Conservation (phyloP, 2,888 invertebrate genomes). For the Calliphora vomitoria region DNA sequence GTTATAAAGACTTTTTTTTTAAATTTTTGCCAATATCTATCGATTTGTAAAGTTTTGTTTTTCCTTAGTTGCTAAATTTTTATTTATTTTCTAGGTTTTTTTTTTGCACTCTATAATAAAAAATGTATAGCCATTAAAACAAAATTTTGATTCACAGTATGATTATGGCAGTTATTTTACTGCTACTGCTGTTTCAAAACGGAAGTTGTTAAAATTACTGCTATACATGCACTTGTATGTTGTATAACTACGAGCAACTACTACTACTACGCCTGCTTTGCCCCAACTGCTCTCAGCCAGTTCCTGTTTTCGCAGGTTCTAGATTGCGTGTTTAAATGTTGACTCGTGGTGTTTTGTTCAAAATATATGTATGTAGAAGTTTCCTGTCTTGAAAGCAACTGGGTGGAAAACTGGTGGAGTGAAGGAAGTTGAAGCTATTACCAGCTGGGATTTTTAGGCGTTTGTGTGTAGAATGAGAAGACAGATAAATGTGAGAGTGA, state of each 20-base stretch:
- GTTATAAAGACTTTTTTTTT: not conserved
- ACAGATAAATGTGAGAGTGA: conserved; percentile 20
- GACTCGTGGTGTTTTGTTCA: conserved; percentile 16
- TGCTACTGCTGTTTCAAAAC: conserved; percentile 30
- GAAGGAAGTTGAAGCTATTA: not conserved
- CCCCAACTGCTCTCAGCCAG: not conserved
- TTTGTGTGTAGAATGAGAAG: not conserved
- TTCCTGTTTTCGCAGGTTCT: not conserved
- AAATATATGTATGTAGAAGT: conserved; percentile 14
- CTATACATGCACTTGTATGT: conserved; percentile 65
- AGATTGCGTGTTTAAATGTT: conserved; percentile 57
- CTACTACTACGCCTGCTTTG: conserved; percentile 13
- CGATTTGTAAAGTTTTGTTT: conserved; percentile 20
- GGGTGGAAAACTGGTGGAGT: conserved; percentile 28
- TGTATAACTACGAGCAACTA: not conserved
- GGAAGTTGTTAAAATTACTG: conserved; percentile 73
- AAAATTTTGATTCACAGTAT: conserved; percentile 38
- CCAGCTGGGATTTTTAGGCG: conserved; percentile 36
- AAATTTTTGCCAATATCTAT: conserved; percentile 46
- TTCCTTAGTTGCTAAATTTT: conserved; percentile 9
- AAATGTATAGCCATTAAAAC: conserved; percentile 11
- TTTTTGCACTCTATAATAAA: not conserved
- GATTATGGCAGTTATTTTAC: conserved; percentile 59
- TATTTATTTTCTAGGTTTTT: conserved; percentile 1
- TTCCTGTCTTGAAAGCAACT: conserved; percentile 39